Evolutionary conservation across 2,888 invertebrate genomes (phyloP).

Genomic region (Conus canariensis): DNA sequence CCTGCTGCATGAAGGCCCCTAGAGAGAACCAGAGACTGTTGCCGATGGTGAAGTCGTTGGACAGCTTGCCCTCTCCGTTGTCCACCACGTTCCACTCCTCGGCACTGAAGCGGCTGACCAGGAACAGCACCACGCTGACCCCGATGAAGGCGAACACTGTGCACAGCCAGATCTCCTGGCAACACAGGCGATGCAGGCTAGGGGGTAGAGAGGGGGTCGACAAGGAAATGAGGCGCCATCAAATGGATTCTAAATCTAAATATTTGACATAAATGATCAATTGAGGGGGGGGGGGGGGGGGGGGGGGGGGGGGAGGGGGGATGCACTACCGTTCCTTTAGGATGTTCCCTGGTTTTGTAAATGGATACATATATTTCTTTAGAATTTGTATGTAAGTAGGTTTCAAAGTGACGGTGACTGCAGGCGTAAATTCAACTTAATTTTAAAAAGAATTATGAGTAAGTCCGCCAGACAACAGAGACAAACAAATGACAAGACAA

Average conservation of each 20-base stretch:
- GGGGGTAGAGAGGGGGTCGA: not conserved
- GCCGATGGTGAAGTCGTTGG: conserved; percentile 88
- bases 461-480: too few species aligned
- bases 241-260: not conserved
- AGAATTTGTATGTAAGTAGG: too few species aligned
- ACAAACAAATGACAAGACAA: too few species aligned
- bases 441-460: too few species aligned
- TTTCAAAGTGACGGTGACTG: too few species aligned
- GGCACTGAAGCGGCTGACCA: conserved; percentile 97
- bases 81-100: conserved; percentile 89
- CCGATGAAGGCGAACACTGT: conserved; percentile 92
- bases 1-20: conserved; percentile 99
- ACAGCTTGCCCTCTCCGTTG: conserved; percentile 55
- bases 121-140: conserved; percentile 97
- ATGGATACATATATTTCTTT: too few species aligned
- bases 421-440: too few species aligned
- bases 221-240: too few species aligned
- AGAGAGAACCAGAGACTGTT: conserved; percentile 99
- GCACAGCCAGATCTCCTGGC: conserved; percentile 96
- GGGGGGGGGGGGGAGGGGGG: not conserved
- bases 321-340: not conserved
- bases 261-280: not conserved
- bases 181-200: not conserved
- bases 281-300: not conserved
- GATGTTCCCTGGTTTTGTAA: too few species aligned